Evolutionary conservation across 2,113 vertebrate genomes (phyloP), one percentile per base, ranked within the genome.

Genomic region (Syrrhaptes paradoxus): DNA sequence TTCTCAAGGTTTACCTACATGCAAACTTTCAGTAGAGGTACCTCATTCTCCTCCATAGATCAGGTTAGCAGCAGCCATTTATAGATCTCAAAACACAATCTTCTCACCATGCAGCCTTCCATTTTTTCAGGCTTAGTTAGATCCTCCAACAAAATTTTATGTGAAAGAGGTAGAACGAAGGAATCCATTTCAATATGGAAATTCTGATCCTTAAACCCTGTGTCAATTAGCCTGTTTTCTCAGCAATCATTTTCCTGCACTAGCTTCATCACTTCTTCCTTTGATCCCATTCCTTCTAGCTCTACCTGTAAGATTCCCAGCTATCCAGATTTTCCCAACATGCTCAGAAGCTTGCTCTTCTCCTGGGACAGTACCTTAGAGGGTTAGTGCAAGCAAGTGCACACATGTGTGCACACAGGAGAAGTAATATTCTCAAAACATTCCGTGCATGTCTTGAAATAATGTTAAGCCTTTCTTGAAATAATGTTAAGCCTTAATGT

Each of bases 301-400:
- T 81, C 57, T 58, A 48, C 15, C 31, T 75, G 43, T n/a, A 52
- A 43, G n/a, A 49, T 36, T 61, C 11, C 29, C 34, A 85, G 22
- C 20, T 68, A 76, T 48, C 16, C 29, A 43, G 21, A 25, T 54
- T 65, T 54, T 76, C 78, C 41, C 26, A 26, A 82, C n/a, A 19
- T 0, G 0, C 72, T 90, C 76, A 66, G 51, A 81, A 85, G 41
- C 15, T 52, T 43, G 17, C 10, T 58, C 21, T 54, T 81, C 51
- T 66, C 38, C 55, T 75, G 26, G 6, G 20, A 74, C 24, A 74
- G 34, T 38, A 45, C 18, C 16, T 55, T 61, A 29, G 13, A 71
- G 17, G 7, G 9, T 61, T 15, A 32, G 4, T 7, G 25, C 0
- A 0, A 78, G 41, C 9, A 43, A 73, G 26, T 1, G 3, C 46